phyloP scores from a whole-genome alignment of 2,113 vertebrate genomes.

The Ictidomys tridecemlineatus region DNA sequence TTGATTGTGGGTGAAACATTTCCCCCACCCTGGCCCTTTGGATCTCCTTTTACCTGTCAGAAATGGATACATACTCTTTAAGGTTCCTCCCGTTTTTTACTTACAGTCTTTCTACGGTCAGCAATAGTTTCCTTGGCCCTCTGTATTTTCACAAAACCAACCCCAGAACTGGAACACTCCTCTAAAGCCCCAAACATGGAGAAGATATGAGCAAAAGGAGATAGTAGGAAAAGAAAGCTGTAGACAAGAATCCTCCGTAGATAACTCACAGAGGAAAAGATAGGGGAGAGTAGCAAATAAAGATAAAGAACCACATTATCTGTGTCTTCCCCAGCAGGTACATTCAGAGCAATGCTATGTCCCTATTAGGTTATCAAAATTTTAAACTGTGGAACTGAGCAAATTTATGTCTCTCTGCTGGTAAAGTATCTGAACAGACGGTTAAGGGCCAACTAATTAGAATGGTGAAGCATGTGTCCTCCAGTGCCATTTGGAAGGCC shows the following conservation, averaged over 20 bases:
- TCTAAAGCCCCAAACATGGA: conserved; percentile 20
- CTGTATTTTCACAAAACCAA: conserved; percentile 1
- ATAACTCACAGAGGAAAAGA: background rate
- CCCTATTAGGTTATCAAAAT: background rate
- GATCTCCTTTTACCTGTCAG: background rate
- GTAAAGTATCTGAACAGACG: background rate
- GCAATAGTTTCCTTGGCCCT: background rate
- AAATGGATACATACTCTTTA: background rate
- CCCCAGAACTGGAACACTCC: background rate
- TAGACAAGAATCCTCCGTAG: background rate
- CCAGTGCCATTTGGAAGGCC: background rate
- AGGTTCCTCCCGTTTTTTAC: background rate
- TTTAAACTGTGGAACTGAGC: background rate
- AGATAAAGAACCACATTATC: background rate
- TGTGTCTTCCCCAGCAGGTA: background rate
- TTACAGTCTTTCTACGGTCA: background rate
- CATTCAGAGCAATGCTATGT: background rate
- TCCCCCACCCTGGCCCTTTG: background rate
- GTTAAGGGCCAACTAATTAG: background rate
- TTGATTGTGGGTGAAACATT: background rate
- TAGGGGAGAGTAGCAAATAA: background rate
- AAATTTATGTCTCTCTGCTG: background rate
- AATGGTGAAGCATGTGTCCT: background rate
- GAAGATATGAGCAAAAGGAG: background rate
- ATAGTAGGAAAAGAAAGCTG: background rate